Base-by-base conservation (phyloP, 2,797 vertebrate genomes). In the Alca torda region DNA sequence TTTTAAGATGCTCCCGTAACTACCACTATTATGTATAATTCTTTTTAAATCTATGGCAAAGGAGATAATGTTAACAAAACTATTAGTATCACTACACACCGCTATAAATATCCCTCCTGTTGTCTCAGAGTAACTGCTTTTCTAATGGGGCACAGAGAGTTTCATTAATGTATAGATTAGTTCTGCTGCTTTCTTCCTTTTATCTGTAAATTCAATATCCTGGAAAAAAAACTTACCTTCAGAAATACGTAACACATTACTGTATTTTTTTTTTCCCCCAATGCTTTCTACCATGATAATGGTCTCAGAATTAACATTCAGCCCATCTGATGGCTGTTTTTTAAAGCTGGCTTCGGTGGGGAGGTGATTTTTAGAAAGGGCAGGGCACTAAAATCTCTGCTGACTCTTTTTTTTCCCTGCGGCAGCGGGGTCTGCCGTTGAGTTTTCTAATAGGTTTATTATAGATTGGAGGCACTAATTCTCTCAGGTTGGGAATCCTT, bases 131-230 rank as follows among this genome's bases (percentile, higher is more conserved):
- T 81, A 87, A 59, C 68, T 65, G 25, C 88, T 79, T 74, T 89
- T 85, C 91, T 88, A 89, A 89, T 31, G 39, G 87, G 43, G 23
- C 93, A 25, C 53, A 45, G 45, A 48, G 72, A 63, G 31, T 95
- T 96, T 94, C 84, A 63, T 95, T 95, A 95, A 84, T 48, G 50
- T 83, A 64, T 14, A 88, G 67, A 95, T 93, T 90, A 84, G 11
- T 73, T 87, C 78, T 37, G 28, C 56, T 69, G 25, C 5, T 74
- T 80, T 90, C 31, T 85, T 30, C 30, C 57, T 83, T 85, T 91
- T 87, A 65, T 86, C 82, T 89, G 4, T 72, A 78, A 94, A 93
- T 87, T 84, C 91, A 89, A 33, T 81, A 90, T 54, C 73, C 51
- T 48, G 70, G 69, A 24, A 48, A 79, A 87, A 87, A 94, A 69